Percentiles rank a stretch among this genome's conserved stretches.
Conservation (phyloP, 2,888 invertebrate species). For the Abrostola triplasia region DNA sequence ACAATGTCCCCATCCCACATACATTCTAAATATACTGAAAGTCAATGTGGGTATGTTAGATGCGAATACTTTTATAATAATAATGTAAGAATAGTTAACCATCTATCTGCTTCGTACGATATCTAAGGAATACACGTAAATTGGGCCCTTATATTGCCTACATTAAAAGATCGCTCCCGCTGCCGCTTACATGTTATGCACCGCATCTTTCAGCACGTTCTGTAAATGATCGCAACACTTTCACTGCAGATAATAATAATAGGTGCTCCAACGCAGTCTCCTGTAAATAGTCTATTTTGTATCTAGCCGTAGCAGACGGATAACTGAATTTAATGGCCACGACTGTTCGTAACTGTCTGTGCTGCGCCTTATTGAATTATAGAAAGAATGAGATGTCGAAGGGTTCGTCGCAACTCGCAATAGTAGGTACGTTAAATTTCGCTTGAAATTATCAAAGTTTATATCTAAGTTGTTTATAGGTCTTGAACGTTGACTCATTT, state of each 20-base stretch:
- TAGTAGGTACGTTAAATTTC: no score
- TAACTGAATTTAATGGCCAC: constrained; percentile 49
- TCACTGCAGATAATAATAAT: constrained; percentile 50
- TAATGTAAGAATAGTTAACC: no score
- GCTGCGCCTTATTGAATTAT: constrained; percentile 22
- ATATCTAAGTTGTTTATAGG: no score
- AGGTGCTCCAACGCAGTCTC: constrained; percentile 42
- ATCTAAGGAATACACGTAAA: neutral
- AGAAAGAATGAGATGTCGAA: neutral
- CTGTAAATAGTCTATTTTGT: constrained; percentile 48
- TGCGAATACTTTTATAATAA: no score
- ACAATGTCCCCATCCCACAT: no score
- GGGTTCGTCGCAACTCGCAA: no score
- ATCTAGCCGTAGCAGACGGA: constrained; percentile 28
- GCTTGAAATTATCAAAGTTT: no score
- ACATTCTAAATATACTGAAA: no score
- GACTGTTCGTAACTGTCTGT: constrained; percentile 36
- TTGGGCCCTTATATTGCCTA: neutral
- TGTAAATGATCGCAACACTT: constrained; percentile 52
- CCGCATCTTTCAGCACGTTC: constrained; percentile 28
- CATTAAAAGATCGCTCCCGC: constrained; percentile 18
- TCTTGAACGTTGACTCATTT: no score
- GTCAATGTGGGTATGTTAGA: no score
- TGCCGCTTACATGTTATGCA: constrained; percentile 22
- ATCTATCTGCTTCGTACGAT: no score